Conservation (phyloP, 2,888 invertebrate species). For the Lasioglossum vierecki region DNA sequence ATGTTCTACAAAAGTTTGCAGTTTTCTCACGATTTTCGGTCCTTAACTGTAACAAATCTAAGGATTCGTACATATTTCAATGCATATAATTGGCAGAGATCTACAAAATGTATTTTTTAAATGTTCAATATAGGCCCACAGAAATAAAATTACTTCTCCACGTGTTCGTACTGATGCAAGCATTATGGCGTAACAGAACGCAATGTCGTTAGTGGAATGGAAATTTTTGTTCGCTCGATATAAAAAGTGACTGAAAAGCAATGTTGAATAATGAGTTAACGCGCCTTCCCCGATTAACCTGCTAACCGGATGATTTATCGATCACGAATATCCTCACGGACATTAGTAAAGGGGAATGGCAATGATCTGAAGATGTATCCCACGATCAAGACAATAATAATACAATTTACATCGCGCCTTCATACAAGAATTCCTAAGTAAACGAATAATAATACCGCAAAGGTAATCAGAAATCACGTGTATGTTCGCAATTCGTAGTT, state of each 20-base stretch:
- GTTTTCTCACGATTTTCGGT: too few relatives aligned
- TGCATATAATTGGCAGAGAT: too few relatives aligned
- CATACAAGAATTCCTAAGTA: neutral
- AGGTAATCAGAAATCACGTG: neutral
- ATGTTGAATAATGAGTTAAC: conserved; percentile 5
- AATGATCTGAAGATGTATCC: neutral
- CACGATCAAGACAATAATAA: neutral
- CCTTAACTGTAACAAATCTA: too few relatives aligned
- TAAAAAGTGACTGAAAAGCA: neutral
- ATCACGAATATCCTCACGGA: conserved; percentile 9
- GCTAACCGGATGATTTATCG: conserved; percentile 1
- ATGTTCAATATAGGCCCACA: too few relatives aligned
- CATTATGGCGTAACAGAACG: neutral
- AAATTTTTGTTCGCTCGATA: neutral
- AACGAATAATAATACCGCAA: neutral
- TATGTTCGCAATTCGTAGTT: neutral
- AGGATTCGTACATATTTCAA: too few relatives aligned
- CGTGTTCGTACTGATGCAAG: neutral
- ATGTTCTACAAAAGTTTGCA: too few relatives aligned
- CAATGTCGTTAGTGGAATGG: neutral
- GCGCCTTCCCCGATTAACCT: conserved; percentile 9
- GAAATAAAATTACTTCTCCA: too few relatives aligned
- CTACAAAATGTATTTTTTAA: too few relatives aligned
- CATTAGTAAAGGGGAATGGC: conserved; percentile 9
- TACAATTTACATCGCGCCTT: neutral